Conservation (phyloP, 2,113 vertebrate genomes). For the Arenaria interpres region DNA sequence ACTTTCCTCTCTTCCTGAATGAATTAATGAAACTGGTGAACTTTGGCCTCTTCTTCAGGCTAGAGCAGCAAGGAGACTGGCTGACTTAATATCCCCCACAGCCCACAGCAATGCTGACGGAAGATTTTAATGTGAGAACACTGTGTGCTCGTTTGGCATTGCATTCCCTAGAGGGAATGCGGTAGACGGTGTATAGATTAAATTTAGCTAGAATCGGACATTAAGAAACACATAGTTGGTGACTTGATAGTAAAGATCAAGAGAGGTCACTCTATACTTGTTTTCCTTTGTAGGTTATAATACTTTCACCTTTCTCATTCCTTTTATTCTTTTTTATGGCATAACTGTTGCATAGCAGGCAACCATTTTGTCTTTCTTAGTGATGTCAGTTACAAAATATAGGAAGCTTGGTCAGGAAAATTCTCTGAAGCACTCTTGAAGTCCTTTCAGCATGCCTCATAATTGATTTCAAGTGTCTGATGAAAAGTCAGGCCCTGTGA, state of each 20-base stretch:
- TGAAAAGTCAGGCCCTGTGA: not conserved
- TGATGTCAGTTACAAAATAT: not conserved
- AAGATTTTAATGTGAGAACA: constrained; percentile 67
- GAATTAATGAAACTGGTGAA: constrained; percentile 72
- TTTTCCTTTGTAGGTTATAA: constrained; percentile 29
- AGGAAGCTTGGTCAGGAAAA: not conserved
- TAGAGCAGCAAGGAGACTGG: constrained; percentile 21
- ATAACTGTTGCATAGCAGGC: not conserved
- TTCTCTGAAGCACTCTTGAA: not conserved
- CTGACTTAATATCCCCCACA: constrained; percentile 50
- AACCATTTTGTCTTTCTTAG: not conserved
- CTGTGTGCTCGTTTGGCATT: constrained; percentile 16
- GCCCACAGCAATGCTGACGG: constrained; percentile 34
- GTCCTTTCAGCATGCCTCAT: not conserved
- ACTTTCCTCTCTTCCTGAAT: constrained; percentile 70
- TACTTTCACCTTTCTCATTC: not conserved
- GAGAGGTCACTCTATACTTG: not conserved
- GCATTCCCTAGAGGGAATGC: constrained; percentile 41
- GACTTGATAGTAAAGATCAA: constrained; percentile 52
- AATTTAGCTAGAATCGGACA: constrained; percentile 39
- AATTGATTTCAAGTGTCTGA: not conserved
- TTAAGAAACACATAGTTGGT: constrained; percentile 46
- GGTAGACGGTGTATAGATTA: constrained; percentile 30
- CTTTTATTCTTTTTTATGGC: not conserved
- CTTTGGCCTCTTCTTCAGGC: constrained; percentile 66